Evolutionary conservation across 2,797 vertebrate species (phyloP).

Genomic region (Sparidentex hasta): DNA sequence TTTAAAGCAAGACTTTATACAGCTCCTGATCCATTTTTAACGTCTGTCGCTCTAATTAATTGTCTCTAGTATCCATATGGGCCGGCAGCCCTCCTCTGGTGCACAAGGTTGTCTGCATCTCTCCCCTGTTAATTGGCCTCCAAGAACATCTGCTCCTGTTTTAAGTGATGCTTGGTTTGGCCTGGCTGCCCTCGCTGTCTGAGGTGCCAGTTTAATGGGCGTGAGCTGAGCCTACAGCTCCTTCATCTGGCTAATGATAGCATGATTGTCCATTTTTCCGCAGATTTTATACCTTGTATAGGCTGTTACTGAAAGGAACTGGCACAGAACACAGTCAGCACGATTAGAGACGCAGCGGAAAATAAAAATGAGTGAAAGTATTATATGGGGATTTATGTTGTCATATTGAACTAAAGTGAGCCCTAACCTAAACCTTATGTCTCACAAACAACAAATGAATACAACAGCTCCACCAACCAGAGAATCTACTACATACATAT

Average conservation of each 20-base stretch:
- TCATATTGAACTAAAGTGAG: constrained; percentile 26
- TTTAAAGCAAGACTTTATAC: constrained; percentile 37
- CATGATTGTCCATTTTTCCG: constrained; percentile 33
- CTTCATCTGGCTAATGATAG: constrained; percentile 44
- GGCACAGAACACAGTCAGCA: neutral
- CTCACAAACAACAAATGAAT: constrained; percentile 22
- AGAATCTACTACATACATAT: constrained; percentile 10
- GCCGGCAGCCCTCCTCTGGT: constrained; percentile 71
- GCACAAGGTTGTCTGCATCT: constrained; percentile 65
- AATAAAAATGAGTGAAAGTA: constrained; percentile 7
- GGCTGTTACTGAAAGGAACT: constrained; percentile 12
- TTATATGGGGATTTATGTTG: neutral
- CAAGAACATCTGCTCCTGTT: constrained; percentile 82
- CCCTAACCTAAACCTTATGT: constrained; percentile 12
- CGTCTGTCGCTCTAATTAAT: constrained; percentile 72
- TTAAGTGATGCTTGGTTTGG: constrained; percentile 69
- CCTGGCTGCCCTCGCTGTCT: constrained; percentile 54
- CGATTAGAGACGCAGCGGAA: neutral
- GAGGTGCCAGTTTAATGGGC: constrained; percentile 59
- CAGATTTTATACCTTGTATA: constrained; percentile 20
- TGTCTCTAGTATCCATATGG: constrained; percentile 72
- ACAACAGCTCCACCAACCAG: constrained; percentile 2
- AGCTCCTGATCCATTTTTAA: constrained; percentile 68
- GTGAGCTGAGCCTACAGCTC: constrained; percentile 37
- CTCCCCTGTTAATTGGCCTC: constrained; percentile 77